Evolutionary conservation across 2,797 vertebrate genomes (phyloP).

Genomic region (Corythornis leucogaster): DNA sequence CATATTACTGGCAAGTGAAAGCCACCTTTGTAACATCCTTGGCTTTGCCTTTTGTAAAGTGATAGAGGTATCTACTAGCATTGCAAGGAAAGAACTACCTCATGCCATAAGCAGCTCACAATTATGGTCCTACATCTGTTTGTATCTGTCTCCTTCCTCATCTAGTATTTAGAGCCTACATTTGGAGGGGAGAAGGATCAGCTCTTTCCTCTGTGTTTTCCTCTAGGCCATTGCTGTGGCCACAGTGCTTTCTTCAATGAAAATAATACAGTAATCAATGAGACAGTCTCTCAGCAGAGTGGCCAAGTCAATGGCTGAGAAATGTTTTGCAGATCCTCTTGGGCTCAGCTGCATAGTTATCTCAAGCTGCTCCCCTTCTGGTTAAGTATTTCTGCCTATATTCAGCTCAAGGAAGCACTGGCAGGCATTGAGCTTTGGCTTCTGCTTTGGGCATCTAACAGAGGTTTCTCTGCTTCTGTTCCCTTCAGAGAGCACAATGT

Average conservation of each 20-base stretch:
- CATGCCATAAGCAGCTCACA: neutral
- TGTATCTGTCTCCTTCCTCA: neutral
- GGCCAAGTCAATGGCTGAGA: neutral
- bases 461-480: neutral
- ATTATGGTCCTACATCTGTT: neutral
- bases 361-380: neutral
- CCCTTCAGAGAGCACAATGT: neutral
- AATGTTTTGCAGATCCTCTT: neutral
- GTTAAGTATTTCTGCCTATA: neutral
- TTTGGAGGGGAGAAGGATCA: neutral
- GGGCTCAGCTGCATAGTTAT: neutral
- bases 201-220: neutral
- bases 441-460: neutral
- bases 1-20: neutral
- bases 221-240: neutral
- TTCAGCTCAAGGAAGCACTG: neutral
- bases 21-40: neutral
- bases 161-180: neutral
- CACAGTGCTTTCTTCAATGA: neutral
- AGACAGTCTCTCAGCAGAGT: neutral
- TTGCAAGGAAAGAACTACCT: neutral
- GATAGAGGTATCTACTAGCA: neutral
- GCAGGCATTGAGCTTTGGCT: neutral
- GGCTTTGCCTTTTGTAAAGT: neutral
- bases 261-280: neutral